phyloP scores from a whole-genome alignment of 2,888 invertebrate species.

The Xylocampa areola region DNA sequence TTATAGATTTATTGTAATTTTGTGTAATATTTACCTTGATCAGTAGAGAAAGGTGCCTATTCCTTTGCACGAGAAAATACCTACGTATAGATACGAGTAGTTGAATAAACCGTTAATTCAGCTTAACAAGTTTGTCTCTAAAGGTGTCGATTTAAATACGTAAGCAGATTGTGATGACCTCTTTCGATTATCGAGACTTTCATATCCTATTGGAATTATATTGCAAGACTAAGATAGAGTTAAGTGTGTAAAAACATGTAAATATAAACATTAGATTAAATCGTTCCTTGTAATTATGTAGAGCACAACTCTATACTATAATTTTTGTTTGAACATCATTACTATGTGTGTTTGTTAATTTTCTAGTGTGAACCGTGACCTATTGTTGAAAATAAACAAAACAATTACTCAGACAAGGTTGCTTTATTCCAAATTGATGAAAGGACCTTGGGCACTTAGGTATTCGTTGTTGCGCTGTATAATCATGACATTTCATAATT shows the following conservation, averaged over 20 bases:
- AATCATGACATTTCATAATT: slow-evolving; percentile 69
- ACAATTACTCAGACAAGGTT: slow-evolving; percentile 53
- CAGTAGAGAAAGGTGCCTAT: no score
- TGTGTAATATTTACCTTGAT: no score
- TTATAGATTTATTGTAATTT: no score
- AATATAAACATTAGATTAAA: slow-evolving; percentile 27
- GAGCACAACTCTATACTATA: slow-evolving; percentile 12
- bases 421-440: slow-evolving; percentile 50
- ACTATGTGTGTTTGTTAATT: slow-evolving; percentile 19
- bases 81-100: no score
- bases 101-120: no score
- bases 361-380: slow-evolving; percentile 36
- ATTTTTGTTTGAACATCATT: slow-evolving; percentile 21
- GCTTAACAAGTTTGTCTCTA: no score
- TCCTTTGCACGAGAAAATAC: no score
- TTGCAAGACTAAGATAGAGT: slow-evolving; percentile 24
- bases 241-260: slow-evolving; percentile 19
- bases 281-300: slow-evolving; percentile 3
- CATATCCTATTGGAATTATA: slow-evolving; percentile 2
- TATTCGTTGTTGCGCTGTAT: slow-evolving; percentile 56
- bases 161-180: no score
- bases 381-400: slow-evolving; percentile 60
- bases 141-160: no score
- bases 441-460: slow-evolving; percentile 64
- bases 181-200: no score